Percentiles rank a stretch among this genome's conserved stretches.
These are phyloP conservation scores for Gadopsis marmoratus DNA, from an alignment of 2,797 vertebrate genomes.

Conservation along the genomic window DNA sequence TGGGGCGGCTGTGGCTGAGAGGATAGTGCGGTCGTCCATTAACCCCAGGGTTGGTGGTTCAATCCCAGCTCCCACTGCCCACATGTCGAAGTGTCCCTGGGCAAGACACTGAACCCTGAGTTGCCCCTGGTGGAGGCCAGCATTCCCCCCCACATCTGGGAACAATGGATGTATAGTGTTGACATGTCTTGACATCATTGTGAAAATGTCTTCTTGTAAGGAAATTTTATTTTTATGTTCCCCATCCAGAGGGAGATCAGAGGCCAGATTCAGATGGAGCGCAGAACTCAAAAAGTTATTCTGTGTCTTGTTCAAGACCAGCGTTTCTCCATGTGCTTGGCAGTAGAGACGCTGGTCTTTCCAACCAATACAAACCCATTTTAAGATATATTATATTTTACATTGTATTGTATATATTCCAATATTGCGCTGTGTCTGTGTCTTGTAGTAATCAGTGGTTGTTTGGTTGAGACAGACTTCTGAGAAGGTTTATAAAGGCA, in stretches of 20 bases:
- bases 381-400: background rate
- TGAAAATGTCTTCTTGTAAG: background rate
- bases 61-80: too few relatives aligned
- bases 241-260: background rate
- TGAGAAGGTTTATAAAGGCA: background rate
- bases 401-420: background rate
- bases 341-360: background rate
- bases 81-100: too few relatives aligned
- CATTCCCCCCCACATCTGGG: too few relatives aligned
- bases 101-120: too few relatives aligned
- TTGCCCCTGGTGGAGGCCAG: too few relatives aligned
- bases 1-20: too few relatives aligned
- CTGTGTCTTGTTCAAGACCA: background rate
- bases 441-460: background rate
- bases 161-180: background rate
- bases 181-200: background rate
- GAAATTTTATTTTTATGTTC: background rate
- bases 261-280: constrained; percentile 1
- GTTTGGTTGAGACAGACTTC: background rate
- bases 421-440: background rate
- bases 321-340: background rate
- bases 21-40: too few relatives aligned
- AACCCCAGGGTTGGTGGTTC: too few relatives aligned
- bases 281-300: background rate
- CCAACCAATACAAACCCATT: background rate